Conservation (phyloP, 2,888 invertebrate species). For the Dicyrtomina minuta region DNA sequence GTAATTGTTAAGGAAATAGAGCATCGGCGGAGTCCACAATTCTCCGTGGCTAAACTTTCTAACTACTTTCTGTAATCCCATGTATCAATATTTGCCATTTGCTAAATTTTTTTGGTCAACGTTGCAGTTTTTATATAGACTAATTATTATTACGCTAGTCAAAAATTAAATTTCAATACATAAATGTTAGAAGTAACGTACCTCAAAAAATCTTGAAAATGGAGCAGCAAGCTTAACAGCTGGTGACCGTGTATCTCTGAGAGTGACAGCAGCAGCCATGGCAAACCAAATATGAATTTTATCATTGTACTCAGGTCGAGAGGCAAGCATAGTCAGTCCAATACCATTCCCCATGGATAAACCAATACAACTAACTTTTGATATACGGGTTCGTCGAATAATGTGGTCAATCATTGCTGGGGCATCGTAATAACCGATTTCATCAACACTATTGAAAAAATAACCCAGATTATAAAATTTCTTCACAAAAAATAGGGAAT, state of each 20-base stretch:
- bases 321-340: neutral
- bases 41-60: too few relatives aligned
- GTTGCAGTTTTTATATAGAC: too few relatives aligned
- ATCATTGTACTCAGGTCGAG: slow-evolving; percentile 13
- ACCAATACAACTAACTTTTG: slow-evolving; percentile 12
- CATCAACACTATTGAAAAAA: neutral
- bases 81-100: too few relatives aligned
- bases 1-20: too few relatives aligned
- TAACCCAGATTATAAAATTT: too few relatives aligned
- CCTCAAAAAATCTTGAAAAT: neutral
- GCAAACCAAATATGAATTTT: slow-evolving; percentile 7
- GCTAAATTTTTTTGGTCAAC: too few relatives aligned
- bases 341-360: slow-evolving; percentile 1
- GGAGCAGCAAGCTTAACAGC: neutral
- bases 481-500: too few relatives aligned
- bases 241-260: neutral
- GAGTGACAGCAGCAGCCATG: neutral
- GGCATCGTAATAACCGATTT: neutral
- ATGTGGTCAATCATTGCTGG: slow-evolving; percentile 5
- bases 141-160: too few relatives aligned
- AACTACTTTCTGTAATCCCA: too few relatives aligned
- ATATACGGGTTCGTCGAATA: neutral
- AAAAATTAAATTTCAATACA: too few relatives aligned
- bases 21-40: too few relatives aligned
- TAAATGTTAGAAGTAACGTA: too few relatives aligned